Evolutionary conservation across 2,797 vertebrate species (phyloP), one percentile per base, ranked within the genome.

Genomic region (Neosilurus mollespiculum): DNA sequence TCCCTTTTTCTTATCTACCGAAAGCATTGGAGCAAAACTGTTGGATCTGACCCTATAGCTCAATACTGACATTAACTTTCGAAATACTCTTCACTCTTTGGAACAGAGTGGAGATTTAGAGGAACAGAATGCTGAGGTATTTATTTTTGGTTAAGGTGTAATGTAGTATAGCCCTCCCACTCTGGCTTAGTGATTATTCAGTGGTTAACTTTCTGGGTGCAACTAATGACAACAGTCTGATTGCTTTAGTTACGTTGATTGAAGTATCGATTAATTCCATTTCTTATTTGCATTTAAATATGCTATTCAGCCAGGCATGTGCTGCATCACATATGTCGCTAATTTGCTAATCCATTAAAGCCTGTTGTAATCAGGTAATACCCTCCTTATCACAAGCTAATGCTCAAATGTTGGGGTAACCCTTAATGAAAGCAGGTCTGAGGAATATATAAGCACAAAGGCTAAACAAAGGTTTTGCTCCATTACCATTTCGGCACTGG

Each of bases 1-100:
- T 80, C 81, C 79, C 88, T 80, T 80, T 80, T 78, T 87, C 90
- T 93, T 91, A 91, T 92, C 90, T 91, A 88, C 86, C 85, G 83
- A 14, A 81, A 62, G 62, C 88, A 89, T 83, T 78, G 80, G 86
- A 90, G 88, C 82, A 81, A 83, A 89, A 87, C 89, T 75, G 84
- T 64, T 83, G 67, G 49, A 15, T 70, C 88, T 90, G 89, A 91
- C 90, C 90, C 83, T 83, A 7, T 72, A 12, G 80, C 70, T 86
- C 84, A 87, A 83, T 85, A 85, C 61, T 18, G 72, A 82, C 66
- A 82, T 85, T 72, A 72, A 85, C 82, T 62, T 54, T 61, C 37
- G 62, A 59, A 82, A 83, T 81, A 67, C 80, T 72, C 67, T 73
- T 66, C 70, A 70, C 78, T 76, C 78, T 87, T 73, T 26, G 51